phyloP scores from a whole-genome alignment of 2,797 vertebrate species.

The Zalophus californianus region DNA sequence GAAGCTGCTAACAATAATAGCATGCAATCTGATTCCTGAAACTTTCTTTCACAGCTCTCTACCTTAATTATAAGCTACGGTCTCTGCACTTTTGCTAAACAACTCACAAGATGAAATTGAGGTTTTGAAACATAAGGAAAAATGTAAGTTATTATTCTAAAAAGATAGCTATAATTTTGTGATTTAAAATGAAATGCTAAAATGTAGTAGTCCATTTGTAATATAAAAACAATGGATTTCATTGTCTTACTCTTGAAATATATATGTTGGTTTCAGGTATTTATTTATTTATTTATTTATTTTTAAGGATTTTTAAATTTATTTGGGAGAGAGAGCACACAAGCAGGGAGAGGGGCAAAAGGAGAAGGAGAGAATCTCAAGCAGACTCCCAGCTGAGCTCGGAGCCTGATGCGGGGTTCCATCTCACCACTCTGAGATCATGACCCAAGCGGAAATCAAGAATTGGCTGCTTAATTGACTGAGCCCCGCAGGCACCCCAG shows the following conservation, averaged over 20 bases:
- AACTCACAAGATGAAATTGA: not conserved
- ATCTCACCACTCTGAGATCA: not conserved
- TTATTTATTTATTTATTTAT: not conserved
- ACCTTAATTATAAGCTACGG: slow-evolving; percentile 9
- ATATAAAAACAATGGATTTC: slow-evolving; percentile 1
- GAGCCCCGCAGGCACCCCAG: not conserved
- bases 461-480: not conserved
- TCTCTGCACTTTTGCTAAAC: not conserved
- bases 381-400: not conserved
- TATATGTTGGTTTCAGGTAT: not conserved
- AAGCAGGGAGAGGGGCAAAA: not conserved
- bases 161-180: not conserved
- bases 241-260: not conserved
- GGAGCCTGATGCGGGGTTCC: not conserved
- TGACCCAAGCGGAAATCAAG: not conserved
- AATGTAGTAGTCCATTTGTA: not conserved
- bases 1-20: not conserved
- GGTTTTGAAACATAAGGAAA: slow-evolving; percentile 35
- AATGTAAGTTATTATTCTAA: not conserved
- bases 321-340: not conserved
- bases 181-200: slow-evolving; percentile 11
- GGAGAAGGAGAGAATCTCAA: not conserved
- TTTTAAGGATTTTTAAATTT: not conserved
- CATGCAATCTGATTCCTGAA: not conserved
- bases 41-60: slow-evolving; percentile 3